These are phyloP conservation scores for Sebastes goodei DNA, from an alignment of 2,797 vertebrate genomes.

Conservation along the genomic window DNA sequence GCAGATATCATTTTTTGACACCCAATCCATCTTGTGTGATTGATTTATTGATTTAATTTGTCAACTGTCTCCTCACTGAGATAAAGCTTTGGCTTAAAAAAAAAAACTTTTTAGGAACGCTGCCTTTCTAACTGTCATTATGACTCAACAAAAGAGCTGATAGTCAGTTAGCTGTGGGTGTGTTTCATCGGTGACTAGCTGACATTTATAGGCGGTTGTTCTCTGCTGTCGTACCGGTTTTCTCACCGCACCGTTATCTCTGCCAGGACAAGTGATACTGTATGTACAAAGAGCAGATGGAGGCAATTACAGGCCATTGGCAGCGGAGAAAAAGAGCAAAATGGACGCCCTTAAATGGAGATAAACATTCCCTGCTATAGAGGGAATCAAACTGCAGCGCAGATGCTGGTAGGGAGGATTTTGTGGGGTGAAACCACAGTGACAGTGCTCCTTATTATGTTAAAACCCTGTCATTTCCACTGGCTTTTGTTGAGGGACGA, in stretches of 20 bases:
- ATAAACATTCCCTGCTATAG: conserved; percentile 55
- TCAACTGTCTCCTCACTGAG: conserved; percentile 43
- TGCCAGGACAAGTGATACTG: conserved; percentile 30
- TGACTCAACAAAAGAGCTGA: conserved; percentile 23
- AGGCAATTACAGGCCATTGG: conserved; percentile 63
- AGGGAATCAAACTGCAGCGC: conserved; percentile 48
- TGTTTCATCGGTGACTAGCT: conserved; percentile 10
- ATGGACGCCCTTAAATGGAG: conserved; percentile 51
- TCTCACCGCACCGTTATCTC: conserved; percentile 15
- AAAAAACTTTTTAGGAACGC: neutral
- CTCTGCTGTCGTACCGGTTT: conserved; percentile 17
- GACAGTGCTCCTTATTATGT: conserved; percentile 73
- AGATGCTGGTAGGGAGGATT: conserved; percentile 44
- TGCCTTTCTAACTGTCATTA: neutral
- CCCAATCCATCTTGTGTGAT: conserved; percentile 47
- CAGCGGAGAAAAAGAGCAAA: conserved; percentile 56
- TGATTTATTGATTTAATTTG: conserved; percentile 64
- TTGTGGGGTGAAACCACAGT: conserved; percentile 43
- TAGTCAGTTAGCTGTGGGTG: conserved; percentile 1
- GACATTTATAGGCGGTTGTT: conserved; percentile 40
- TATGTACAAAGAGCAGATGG: conserved; percentile 61
- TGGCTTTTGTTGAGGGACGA: conserved; percentile 74
- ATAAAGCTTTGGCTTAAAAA: conserved; percentile 11
- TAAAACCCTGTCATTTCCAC: conserved; percentile 74
- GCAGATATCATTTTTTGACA: conserved; percentile 38